A percentile compares a stretch with the other conserved stretches of the same genome.
Conservation (phyloP, 2,888 invertebrate species). For the Platypus cylindrus region DNA sequence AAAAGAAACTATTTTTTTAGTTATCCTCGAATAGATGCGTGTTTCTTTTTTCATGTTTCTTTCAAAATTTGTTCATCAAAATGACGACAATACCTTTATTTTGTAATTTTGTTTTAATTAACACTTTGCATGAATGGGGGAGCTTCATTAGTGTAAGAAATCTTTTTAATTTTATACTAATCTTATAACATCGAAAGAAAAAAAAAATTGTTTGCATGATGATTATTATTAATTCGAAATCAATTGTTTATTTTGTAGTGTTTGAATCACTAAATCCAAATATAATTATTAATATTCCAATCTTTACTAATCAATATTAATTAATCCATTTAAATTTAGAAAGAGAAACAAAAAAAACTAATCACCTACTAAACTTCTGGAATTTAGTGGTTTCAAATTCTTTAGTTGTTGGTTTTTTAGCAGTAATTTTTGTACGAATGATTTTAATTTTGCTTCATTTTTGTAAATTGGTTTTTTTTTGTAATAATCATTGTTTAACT, state of each 20-base stretch:
- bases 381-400: slow-evolving; percentile 17
- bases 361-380: neutral
- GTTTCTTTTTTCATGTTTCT: too few species aligned
- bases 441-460: slow-evolving; percentile 4
- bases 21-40: too few species aligned
- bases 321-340: too few species aligned
- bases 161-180: too few species aligned
- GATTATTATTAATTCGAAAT: too few species aligned
- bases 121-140: too few species aligned
- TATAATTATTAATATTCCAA: neutral
- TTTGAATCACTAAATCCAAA: slow-evolving; percentile 14
- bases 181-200: too few species aligned
- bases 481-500: slow-evolving; percentile 8
- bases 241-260: slow-evolving; percentile 7
- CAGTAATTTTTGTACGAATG: too few species aligned
- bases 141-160: too few species aligned
- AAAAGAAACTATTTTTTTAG: too few species aligned
- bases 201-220: too few species aligned
- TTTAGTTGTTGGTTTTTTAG: too few species aligned
- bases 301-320: slow-evolving; percentile 2
- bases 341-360: slow-evolving; percentile 1
- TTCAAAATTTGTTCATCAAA: slow-evolving; percentile 12
- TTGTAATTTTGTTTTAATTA: slow-evolving; percentile 9
- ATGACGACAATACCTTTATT: slow-evolving; percentile 14
- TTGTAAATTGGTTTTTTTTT: slow-evolving; percentile 9